These are phyloP conservation scores for Hypercompe scribonia DNA, from an alignment of 2,888 invertebrate genomes.

Conservation along the genomic window DNA sequence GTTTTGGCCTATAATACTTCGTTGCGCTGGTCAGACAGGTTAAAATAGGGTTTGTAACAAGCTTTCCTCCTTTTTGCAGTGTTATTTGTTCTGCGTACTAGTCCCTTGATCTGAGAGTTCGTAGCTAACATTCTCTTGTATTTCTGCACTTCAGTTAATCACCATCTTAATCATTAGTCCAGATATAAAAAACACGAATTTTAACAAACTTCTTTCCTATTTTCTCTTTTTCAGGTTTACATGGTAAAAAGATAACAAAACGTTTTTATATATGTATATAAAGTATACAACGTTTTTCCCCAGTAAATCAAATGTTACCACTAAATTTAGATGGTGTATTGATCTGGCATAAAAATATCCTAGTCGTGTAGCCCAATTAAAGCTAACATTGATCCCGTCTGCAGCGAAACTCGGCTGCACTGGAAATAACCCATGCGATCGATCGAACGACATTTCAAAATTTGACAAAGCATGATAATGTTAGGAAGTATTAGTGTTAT, in stretches of 20 bases:
- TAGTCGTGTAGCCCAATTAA: slow-evolving; percentile 74
- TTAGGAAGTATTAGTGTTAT: background rate
- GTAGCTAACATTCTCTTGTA: background rate
- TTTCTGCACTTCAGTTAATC: background rate
- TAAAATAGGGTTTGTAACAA: too few species aligned
- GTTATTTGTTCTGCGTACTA: too few species aligned
- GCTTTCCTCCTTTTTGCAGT: too few species aligned
- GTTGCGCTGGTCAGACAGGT: too few species aligned
- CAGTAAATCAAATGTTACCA: slow-evolving; percentile 4
- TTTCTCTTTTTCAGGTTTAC: background rate
- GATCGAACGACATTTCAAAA: slow-evolving; percentile 41
- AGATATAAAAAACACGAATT: background rate
- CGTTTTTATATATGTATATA: too few species aligned
- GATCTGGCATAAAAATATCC: slow-evolving; percentile 73
- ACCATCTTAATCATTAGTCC: background rate
- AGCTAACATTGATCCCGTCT: slow-evolving; percentile 79
- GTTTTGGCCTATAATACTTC: too few species aligned
- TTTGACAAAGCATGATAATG: slow-evolving; percentile 8
- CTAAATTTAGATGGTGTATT: slow-evolving; percentile 53
- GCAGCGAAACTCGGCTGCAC: slow-evolving; percentile 61
- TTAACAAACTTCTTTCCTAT: background rate
- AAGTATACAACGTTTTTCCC: slow-evolving; percentile 19
- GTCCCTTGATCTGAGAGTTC: background rate
- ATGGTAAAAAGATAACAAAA: background rate
- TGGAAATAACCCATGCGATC: slow-evolving; percentile 71